These are phyloP conservation scores for Hyles lineata DNA, from an alignment of 2,888 invertebrate genomes.

Conservation along the genomic window DNA sequence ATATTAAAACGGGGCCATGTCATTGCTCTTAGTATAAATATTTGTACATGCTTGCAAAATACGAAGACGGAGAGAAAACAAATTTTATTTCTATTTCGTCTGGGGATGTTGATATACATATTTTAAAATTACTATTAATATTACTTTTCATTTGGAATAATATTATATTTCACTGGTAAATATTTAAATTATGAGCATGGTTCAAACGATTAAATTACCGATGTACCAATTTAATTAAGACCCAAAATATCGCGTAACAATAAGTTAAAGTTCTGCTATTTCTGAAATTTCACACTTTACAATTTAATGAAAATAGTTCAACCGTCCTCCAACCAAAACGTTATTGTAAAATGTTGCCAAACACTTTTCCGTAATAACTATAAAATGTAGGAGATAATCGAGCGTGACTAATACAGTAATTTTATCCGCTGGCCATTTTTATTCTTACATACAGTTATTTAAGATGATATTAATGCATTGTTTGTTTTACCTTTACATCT, in stretches of 20 bases:
- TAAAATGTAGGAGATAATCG: conserved; percentile 8
- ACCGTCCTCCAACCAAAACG: not conserved
- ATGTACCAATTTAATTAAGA: not conserved
- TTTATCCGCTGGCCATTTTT: not conserved
- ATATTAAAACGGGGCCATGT: not conserved
- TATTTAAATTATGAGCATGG: not conserved
- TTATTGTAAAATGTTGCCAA: not conserved
- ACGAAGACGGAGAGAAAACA: not conserved
- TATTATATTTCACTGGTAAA: not conserved
- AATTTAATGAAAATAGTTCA: not conserved
- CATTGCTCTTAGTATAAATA: not conserved
- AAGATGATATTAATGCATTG: not conserved
- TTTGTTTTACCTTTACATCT: not conserved
- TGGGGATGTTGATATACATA: not conserved
- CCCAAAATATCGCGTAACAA: too few species aligned
- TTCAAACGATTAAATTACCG: not conserved
- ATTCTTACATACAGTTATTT: not conserved
- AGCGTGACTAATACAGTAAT: not conserved
- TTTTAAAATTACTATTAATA: not conserved
- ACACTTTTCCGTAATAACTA: not conserved
- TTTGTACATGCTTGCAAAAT: not conserved
- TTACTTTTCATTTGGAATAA: not conserved
- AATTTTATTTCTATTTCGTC: not conserved
- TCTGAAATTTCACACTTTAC: not conserved
- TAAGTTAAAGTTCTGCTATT: too few species aligned